These are phyloP conservation scores for Nycteola revayana DNA, from an alignment of 2,888 invertebrate species.

Conservation along the genomic window DNA sequence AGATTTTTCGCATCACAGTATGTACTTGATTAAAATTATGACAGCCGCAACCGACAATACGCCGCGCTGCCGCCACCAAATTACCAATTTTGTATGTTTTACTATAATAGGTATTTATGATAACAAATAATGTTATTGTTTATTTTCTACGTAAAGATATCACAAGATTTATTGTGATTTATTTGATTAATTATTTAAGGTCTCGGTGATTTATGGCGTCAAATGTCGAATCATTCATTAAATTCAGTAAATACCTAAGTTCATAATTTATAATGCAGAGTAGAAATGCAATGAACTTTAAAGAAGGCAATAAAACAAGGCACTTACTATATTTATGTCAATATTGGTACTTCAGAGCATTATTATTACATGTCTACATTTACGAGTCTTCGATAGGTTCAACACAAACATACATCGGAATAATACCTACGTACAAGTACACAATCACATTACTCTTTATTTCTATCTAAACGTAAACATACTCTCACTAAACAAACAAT, in stretches of 20 bases:
- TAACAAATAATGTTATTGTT: too few relatives aligned
- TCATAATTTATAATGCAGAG: too few relatives aligned
- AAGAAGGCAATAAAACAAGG: too few relatives aligned
- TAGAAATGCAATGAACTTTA: too few relatives aligned
- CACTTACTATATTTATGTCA: conserved; percentile 1
- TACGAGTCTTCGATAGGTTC: conserved; percentile 15
- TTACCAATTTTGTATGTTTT: conserved; percentile 46
- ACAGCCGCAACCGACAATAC: conserved; percentile 52
- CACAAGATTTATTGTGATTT: too few relatives aligned
- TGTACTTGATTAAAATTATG: conserved; percentile 55
- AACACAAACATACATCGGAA: conserved; percentile 7
- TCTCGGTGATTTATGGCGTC: neutral
- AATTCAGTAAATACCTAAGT: neutral
- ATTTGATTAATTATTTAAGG: too few relatives aligned
- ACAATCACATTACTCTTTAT: conserved; percentile 14
- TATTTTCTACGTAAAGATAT: too few relatives aligned
- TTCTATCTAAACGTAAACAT: conserved; percentile 3
- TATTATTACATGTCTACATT: conserved; percentile 5
- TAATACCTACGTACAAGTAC: conserved; percentile 16
- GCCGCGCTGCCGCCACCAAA: conserved; percentile 68
- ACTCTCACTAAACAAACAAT: conserved; percentile 2
- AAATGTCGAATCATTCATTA: neutral
- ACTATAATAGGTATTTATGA: too few relatives aligned
- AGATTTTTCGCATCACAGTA: conserved; percentile 71
- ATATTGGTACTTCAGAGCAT: conserved; percentile 10